Percentiles rank a stretch among this genome's conserved stretches.
Evolutionary conservation across 2,888 invertebrate species (phyloP).

Genomic region (Ormyrus rosae): DNA sequence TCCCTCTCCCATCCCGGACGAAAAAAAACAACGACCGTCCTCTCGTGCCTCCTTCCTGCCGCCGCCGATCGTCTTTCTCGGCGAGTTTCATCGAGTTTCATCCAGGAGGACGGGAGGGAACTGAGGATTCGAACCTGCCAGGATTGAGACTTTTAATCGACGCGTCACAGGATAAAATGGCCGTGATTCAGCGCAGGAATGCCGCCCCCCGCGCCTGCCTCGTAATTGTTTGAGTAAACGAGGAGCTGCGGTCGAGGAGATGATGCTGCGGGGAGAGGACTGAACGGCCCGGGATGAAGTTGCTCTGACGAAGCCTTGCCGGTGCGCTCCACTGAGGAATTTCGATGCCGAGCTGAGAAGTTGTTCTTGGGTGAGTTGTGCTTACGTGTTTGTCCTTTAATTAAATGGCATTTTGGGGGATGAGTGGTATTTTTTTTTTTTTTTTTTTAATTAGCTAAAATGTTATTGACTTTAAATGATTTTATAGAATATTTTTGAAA

Average conservation of each 20-base stretch:
- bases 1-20: conserved; percentile 8
- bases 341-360: conserved; percentile 31
- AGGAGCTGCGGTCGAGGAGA: background rate
- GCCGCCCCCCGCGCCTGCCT: conserved; percentile 1
- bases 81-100: no score
- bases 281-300: conserved; percentile 49
- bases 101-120: background rate
- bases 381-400: no score
- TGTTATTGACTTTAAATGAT: no score
- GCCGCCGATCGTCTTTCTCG: no score
- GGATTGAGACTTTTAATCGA: conserved; percentile 43
- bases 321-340: conserved; percentile 1
- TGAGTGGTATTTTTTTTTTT: no score
- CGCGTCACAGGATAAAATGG: conserved; percentile 65
- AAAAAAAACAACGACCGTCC: background rate
- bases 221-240: conserved; percentile 36
- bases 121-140: background rate
- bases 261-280: background rate
- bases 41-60: no score
- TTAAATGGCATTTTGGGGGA: no score
- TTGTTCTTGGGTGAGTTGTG: no score
- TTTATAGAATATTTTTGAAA: no score
- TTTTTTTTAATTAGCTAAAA: no score
- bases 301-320: conserved; percentile 38
- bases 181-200: conserved; percentile 64